These are phyloP conservation scores for Phragmatobia fuliginosa DNA, from an alignment of 2,888 invertebrate species.

Conservation along the genomic window DNA sequence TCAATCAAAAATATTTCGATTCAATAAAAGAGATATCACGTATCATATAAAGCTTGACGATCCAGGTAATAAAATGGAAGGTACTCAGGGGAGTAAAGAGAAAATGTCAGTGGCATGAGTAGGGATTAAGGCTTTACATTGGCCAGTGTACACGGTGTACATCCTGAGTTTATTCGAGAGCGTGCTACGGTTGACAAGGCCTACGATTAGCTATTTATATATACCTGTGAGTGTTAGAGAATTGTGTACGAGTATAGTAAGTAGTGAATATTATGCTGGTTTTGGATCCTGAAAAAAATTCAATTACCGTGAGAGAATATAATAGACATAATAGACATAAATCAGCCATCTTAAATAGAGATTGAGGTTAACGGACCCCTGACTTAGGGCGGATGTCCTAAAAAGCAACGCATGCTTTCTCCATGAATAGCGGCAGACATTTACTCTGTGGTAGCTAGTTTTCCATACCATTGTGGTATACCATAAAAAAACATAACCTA, in stretches of 20 bases:
- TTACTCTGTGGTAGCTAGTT: too few species aligned
- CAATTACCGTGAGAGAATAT: too few species aligned
- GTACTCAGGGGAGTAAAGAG: slow-evolving; percentile 30
- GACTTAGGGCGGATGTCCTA: too few species aligned
- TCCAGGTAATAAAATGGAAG: slow-evolving; percentile 30
- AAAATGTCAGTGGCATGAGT: slow-evolving; percentile 41
- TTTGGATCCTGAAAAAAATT: background rate
- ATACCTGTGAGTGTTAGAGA: slow-evolving; percentile 14
- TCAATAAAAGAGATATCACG: slow-evolving; percentile 12
- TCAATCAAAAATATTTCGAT: background rate
- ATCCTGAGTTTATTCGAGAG: slow-evolving; percentile 29
- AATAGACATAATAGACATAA: too few species aligned
- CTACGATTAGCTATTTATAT: slow-evolving; percentile 13
- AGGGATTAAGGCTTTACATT: slow-evolving; percentile 35
- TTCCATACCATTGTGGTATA: too few species aligned
- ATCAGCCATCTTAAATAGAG: too few species aligned
- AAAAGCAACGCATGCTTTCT: too few species aligned
- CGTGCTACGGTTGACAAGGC: slow-evolving; percentile 14
- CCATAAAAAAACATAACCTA: too few species aligned
- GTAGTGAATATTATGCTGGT: background rate
- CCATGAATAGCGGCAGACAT: too few species aligned
- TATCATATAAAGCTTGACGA: slow-evolving; percentile 31
- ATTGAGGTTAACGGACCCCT: too few species aligned
- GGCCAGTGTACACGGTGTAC: slow-evolving; percentile 32
- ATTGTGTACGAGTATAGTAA: slow-evolving; percentile 14